Evolutionary conservation across 2,797 vertebrate species (phyloP).

Genomic region (Liasis olivaceus): DNA sequence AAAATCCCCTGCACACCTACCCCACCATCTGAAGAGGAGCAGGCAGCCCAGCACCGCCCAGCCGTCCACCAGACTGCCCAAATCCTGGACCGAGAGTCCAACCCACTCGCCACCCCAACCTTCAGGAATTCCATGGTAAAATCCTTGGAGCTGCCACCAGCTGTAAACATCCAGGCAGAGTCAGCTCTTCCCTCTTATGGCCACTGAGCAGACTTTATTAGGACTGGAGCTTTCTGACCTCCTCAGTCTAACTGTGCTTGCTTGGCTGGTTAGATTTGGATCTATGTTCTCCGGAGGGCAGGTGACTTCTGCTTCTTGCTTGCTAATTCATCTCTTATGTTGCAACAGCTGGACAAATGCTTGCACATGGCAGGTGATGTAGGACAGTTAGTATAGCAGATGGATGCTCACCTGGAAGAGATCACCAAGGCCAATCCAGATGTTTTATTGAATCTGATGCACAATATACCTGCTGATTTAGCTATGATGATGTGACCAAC

Average conservation of each 20-base stretch:
- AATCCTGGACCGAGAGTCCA: neutral
- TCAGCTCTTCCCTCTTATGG: neutral
- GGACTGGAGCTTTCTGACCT: neutral
- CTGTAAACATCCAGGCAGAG: neutral
- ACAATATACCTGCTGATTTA: neutral
- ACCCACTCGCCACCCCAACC: neutral
- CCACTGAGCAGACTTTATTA: neutral
- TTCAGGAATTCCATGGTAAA: neutral
- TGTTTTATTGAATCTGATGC: neutral
- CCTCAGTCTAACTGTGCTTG: neutral
- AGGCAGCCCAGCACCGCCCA: neutral
- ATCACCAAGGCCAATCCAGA: neutral
- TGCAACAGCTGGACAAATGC: neutral
- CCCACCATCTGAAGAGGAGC: neutral
- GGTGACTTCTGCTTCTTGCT: neutral
- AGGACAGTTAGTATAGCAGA: neutral
- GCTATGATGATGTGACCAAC: neutral
- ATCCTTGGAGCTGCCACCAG: neutral
- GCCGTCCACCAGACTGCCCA: neutral
- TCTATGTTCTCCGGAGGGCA: constrained; percentile 6
- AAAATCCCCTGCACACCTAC: neutral
- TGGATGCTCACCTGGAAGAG: neutral
- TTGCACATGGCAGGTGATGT: neutral
- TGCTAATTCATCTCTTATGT: neutral
- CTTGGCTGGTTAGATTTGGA: neutral